Percentiles rank a stretch among this genome's conserved stretches.
Conservation (phyloP, 2,797 vertebrate species). For the Chelidonichthys spinosus region DNA sequence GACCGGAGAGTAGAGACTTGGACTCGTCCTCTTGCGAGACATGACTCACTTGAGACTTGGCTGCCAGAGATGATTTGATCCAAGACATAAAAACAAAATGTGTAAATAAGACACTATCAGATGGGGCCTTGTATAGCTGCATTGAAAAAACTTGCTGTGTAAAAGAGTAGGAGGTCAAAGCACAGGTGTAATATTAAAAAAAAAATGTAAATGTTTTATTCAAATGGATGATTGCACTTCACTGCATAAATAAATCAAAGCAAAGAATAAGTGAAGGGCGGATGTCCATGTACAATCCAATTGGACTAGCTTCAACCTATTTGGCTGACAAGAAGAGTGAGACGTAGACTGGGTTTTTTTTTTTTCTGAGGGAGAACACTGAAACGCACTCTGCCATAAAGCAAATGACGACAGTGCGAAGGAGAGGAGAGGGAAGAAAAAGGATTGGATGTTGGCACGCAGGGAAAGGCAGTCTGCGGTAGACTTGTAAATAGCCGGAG, state of each 20-base stretch:
- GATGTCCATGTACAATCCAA: conserved; percentile 15
- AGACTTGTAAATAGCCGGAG: conserved; percentile 83
- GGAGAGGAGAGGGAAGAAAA: conserved; percentile 42
- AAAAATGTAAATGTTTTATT: no score
- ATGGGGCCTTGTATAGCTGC: not conserved
- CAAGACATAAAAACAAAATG: not conserved
- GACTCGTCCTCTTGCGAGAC: not conserved
- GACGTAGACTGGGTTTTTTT: not conserved
- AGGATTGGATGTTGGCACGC: conserved; percentile 81
- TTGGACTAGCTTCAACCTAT: conserved; percentile 34
- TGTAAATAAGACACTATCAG: not conserved
- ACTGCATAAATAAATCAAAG: conserved; percentile 15
- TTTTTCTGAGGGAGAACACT: conserved; percentile 25
- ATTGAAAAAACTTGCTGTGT: not conserved
- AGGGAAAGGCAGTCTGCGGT: conserved; percentile 74
- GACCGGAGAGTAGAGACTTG: conserved; percentile 1
- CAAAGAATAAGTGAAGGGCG: conserved; percentile 36
- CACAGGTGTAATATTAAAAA: not conserved
- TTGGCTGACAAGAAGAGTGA: conserved; percentile 39
- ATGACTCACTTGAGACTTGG: not conserved
- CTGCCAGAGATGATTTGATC: not conserved
- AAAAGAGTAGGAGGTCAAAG: not conserved
- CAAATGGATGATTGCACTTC: not conserved
- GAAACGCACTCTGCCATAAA: conserved; percentile 63
- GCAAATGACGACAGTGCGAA: conserved; percentile 61